phyloP scores from a whole-genome alignment of 1,140 invertebrate genomes.

The Cyclina sinensis region DNA sequence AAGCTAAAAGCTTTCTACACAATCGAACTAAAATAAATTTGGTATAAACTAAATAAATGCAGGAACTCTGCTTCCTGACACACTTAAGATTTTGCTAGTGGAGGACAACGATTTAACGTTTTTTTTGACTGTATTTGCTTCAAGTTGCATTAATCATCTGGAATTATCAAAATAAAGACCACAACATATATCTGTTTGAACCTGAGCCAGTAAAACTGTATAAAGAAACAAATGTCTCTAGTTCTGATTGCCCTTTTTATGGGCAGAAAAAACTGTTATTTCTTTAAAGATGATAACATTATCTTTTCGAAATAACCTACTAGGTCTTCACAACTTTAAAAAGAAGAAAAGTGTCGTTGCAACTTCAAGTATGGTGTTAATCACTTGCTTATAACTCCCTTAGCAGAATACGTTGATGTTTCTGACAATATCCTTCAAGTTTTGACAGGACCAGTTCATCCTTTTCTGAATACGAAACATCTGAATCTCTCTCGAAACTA shows the following conservation, averaged over 20 bases:
- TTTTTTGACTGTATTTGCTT: conserved; percentile 18
- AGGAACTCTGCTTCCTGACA: conserved; percentile 52
- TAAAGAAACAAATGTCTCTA: background rate
- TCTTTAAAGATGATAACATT: background rate
- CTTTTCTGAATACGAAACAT: conserved; percentile 8
- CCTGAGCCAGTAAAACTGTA: background rate
- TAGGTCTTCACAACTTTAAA: no score
- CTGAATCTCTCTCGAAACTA: conserved; percentile 43
- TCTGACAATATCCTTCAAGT: conserved; percentile 6
- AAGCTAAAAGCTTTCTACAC: no score
- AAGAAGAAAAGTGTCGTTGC: no score
- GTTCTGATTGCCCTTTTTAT: conserved; percentile 16
- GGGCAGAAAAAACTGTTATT: background rate
- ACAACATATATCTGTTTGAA: background rate
- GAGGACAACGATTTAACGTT: conserved; percentile 52
- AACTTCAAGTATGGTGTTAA: no score
- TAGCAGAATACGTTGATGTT: background rate
- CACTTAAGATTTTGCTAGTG: conserved; percentile 19
- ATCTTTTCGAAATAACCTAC: no score
- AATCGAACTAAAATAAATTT: no score
- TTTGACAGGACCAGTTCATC: conserved; percentile 1
- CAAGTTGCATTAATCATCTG: conserved; percentile 7
- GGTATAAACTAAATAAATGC: no score
- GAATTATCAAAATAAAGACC: background rate
- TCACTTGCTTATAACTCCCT: no score